Percentiles rank a stretch among this genome's conserved stretches.
phyloP scores from a whole-genome alignment of 2,113 vertebrate genomes.

The Protobothrops mucrosquamatus region DNA sequence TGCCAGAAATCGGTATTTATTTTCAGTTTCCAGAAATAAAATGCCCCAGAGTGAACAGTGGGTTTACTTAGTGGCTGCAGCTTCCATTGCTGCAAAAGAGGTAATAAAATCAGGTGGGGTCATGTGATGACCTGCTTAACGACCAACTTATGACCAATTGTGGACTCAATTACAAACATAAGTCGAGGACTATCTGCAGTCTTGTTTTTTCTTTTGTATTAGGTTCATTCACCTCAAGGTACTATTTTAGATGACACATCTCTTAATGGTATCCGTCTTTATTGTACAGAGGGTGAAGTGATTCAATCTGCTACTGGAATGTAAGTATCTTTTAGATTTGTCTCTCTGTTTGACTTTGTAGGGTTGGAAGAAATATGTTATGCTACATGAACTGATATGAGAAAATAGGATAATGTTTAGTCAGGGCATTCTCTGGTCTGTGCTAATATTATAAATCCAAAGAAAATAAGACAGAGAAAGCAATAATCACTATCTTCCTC shows the following conservation, averaged over 20 bases:
- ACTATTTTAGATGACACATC: fast-evolving
- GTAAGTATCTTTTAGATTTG: not conserved
- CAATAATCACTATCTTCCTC: not conserved
- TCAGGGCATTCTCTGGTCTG: not conserved
- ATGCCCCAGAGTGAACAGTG: too few species aligned
- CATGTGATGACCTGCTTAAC: too few species aligned
- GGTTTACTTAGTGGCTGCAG: too few species aligned
- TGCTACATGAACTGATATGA: not conserved
- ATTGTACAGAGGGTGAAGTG: not conserved
- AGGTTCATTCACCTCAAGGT: not conserved
- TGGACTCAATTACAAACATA: too few species aligned
- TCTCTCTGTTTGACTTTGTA: not conserved
- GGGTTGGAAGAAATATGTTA: not conserved
- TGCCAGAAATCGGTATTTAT: too few species aligned
- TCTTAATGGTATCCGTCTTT: not conserved
- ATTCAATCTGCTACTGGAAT: not conserved
- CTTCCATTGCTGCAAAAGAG: too few species aligned
- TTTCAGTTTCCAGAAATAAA: too few species aligned
- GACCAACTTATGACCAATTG: too few species aligned
- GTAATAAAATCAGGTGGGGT: too few species aligned
- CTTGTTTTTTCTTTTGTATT: not conserved
- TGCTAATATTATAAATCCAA: not conserved
- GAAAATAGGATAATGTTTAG: not conserved
- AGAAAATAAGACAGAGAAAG: not conserved
- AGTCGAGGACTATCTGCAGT: too few species aligned